Evolutionary conservation across 1,140 invertebrate genomes (phyloP).

Genomic region (Musca domestica): DNA sequence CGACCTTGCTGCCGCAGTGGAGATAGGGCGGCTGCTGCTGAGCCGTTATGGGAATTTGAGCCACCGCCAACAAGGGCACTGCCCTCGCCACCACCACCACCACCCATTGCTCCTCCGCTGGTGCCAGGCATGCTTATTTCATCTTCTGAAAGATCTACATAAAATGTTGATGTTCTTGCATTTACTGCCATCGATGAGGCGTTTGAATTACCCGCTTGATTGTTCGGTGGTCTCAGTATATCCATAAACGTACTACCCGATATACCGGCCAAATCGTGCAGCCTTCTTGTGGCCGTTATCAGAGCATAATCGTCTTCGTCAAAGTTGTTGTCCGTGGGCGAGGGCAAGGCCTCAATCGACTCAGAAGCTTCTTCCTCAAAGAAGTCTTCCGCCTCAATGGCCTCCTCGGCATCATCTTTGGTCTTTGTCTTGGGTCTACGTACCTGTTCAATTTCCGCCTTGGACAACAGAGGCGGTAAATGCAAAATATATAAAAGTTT

Average conservation of each 20-base stretch:
- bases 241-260: constrained; percentile 48
- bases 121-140: constrained; percentile 2
- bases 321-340: constrained; percentile 50
- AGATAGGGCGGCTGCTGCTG: constrained; percentile 36
- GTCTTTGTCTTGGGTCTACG: constrained; percentile 52
- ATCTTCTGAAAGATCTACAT: constrained; percentile 44
- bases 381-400: constrained; percentile 84
- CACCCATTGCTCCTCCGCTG: background rate
- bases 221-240: constrained; percentile 38
- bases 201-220: constrained; percentile 42
- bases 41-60: constrained; percentile 34
- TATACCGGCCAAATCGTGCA: constrained; percentile 45
- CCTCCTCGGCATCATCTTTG: constrained; percentile 73
- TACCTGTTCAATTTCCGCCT: constrained; percentile 64
- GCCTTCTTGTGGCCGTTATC: constrained; percentile 43
- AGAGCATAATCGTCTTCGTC: constrained; percentile 47
- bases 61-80: background rate
- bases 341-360: constrained; percentile 51
- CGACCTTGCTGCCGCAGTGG: constrained; percentile 44
- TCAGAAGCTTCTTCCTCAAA: constrained; percentile 62
- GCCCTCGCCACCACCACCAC: background rate
- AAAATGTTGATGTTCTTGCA: constrained; percentile 42
- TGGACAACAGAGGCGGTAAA: constrained; percentile 77
- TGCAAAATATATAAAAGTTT: constrained; percentile 85
- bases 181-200: constrained; percentile 35